These are phyloP conservation scores for Quadroppia sp. DNA, from an alignment of 2,888 invertebrate genomes.

Conservation along the genomic window DNA sequence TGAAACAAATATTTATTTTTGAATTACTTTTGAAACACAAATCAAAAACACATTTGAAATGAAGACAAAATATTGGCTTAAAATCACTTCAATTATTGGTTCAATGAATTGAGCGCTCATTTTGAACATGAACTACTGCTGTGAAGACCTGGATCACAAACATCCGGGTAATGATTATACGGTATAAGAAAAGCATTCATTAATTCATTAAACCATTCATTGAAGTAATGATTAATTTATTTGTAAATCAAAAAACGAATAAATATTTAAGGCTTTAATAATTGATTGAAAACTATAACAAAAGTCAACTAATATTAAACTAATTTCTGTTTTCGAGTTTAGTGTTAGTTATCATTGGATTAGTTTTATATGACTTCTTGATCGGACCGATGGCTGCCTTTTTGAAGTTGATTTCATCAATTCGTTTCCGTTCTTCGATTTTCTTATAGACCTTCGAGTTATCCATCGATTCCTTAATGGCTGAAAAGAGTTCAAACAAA, in stretches of 20 bases:
- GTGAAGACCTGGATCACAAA: too few relatives aligned
- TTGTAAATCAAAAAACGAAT: too few relatives aligned
- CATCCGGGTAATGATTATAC: too few relatives aligned
- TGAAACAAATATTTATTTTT: not conserved
- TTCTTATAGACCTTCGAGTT: conserved; percentile 71
- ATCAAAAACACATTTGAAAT: not conserved
- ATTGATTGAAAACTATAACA: conserved; percentile 4
- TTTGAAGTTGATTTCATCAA: conserved; percentile 74
- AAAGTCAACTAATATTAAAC: not conserved
- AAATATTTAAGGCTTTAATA: too few relatives aligned
- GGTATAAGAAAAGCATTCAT: too few relatives aligned
- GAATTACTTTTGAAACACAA: not conserved
- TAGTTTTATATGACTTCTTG: conserved; percentile 75
- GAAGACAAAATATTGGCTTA: not conserved
- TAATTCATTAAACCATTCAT: too few relatives aligned
- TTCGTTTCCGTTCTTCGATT: conserved; percentile 67
- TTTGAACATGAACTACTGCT: too few relatives aligned
- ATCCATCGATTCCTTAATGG: conserved; percentile 39
- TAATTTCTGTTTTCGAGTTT: conserved; percentile 8
- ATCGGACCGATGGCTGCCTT: conserved; percentile 80
- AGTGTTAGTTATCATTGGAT: too few relatives aligned
- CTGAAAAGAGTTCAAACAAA: conserved; percentile 31
- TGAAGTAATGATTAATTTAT: too few relatives aligned
- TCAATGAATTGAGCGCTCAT: too few relatives aligned
- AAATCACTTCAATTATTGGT: not conserved